Conservation (phyloP, 2,888 invertebrate genomes). For the Lasius fuliginosus region DNA sequence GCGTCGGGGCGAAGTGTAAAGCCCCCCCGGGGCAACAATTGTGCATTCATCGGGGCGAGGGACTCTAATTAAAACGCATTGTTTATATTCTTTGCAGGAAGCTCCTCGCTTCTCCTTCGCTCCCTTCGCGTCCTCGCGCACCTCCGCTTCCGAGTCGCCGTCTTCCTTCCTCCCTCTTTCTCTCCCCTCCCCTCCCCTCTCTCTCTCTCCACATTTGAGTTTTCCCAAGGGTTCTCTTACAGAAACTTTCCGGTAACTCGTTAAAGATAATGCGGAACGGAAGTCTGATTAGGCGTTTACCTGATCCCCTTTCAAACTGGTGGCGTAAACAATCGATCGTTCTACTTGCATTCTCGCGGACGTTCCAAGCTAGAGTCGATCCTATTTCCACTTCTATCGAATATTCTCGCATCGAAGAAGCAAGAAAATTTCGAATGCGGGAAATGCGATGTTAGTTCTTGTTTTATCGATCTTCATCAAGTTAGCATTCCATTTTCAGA, state of each 20-base stretch:
- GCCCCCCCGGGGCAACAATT: slow-evolving; percentile 77
- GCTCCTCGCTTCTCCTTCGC: slow-evolving; percentile 55
- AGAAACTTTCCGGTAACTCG: slow-evolving; percentile 69
- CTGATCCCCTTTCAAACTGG: slow-evolving; percentile 38
- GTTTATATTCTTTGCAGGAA: slow-evolving; percentile 84
- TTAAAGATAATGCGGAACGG: slow-evolving; percentile 66
- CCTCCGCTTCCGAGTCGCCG: slow-evolving; percentile 41
- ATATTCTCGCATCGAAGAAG: background rate
- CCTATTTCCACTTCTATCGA: slow-evolving; percentile 37
- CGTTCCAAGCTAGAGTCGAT: slow-evolving; percentile 50
- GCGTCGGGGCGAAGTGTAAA: slow-evolving; percentile 66
- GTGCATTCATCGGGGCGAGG: slow-evolving; percentile 79
- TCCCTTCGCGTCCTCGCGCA: slow-evolving; percentile 45
- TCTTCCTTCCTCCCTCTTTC: background rate
- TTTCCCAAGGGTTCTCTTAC: slow-evolving; percentile 72
- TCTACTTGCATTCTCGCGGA: slow-evolving; percentile 55
- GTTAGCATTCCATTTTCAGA: background rate
- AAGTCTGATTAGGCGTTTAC: slow-evolving; percentile 43
- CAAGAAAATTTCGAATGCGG: background rate
- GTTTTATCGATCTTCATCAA: slow-evolving; percentile 8
- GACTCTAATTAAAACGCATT: slow-evolving; percentile 85
- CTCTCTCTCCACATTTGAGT: slow-evolving; percentile 5
- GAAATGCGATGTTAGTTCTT: background rate
- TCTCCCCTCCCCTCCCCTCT: background rate
- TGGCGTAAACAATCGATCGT: slow-evolving; percentile 66